Evolutionary conservation across 2,797 vertebrate species (phyloP).

Genomic region (Chelon labrosus): DNA sequence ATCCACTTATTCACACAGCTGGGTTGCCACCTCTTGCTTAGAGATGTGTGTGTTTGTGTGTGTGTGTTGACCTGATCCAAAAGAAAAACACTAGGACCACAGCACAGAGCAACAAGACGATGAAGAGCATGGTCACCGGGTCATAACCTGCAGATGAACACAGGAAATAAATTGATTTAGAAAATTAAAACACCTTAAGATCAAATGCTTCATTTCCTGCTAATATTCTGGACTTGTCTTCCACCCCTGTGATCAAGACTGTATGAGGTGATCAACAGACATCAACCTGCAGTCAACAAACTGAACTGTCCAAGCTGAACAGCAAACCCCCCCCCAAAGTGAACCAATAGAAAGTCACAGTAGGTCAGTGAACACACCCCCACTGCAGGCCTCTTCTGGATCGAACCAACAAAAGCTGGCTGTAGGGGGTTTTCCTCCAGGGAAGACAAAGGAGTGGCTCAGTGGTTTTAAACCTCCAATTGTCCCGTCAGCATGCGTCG

Average conservation of each 20-base stretch:
- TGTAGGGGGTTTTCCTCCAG: constrained; percentile 79
- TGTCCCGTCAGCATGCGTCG: constrained; percentile 73
- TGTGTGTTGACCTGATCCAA: constrained; percentile 63
- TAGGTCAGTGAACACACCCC: constrained; percentile 52
- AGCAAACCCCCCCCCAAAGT: no score
- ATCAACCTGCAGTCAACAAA: no score
- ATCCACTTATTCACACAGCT: no score
- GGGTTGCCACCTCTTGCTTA: no score
- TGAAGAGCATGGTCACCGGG: constrained; percentile 1
- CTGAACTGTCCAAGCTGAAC: no score
- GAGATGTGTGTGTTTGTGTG: constrained; percentile 6
- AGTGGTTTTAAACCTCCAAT: constrained; percentile 68
- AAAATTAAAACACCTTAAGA: background rate
- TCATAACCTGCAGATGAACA: constrained; percentile 59
- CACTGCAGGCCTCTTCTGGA: constrained; percentile 67
- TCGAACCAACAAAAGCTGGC: constrained; percentile 89
- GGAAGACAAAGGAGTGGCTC: constrained; percentile 83
- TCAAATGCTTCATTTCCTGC: background rate
- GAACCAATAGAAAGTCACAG: no score
- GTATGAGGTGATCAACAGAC: no score
- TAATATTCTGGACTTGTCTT: no score
- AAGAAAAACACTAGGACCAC: constrained; percentile 46
- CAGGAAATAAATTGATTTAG: background rate
- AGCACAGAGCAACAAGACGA: constrained; percentile 49
- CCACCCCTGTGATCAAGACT: no score